Conservation (phyloP, 2,888 invertebrate genomes). For the Dolomedes plantarius region DNA sequence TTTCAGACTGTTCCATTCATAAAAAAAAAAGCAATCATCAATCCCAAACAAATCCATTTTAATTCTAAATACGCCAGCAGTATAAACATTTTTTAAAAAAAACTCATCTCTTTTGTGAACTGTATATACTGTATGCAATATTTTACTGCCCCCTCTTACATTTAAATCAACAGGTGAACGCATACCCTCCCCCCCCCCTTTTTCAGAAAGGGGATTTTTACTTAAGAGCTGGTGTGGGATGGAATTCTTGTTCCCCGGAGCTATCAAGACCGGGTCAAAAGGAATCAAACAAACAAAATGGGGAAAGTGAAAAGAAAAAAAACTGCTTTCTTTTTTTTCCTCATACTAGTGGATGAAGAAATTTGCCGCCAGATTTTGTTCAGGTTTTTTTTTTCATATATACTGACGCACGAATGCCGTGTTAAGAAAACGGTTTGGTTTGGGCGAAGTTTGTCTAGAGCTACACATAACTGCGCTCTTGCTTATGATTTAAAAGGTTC, state of each 20-base stretch:
- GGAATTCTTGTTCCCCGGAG: conserved; percentile 46
- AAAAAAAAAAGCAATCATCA: no score
- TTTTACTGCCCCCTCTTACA: neutral
- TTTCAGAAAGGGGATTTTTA: conserved; percentile 8
- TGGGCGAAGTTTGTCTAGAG: no score
- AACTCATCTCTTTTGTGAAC: no score
- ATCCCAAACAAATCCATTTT: no score
- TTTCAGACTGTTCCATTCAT: no score
- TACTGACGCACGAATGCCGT: no score
- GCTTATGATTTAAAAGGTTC: no score
- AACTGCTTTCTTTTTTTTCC: neutral
- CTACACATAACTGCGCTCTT: no score
- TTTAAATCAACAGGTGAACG: conserved; percentile 46
- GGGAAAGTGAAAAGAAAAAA: neutral
- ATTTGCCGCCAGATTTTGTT: neutral
- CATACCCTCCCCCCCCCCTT: neutral
- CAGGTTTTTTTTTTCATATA: neutral
- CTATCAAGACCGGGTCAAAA: conserved; percentile 37
- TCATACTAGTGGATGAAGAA: neutral
- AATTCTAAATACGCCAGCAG: no score
- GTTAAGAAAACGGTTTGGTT: no score
- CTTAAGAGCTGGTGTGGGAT: conserved; percentile 21
- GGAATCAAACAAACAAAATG: neutral
- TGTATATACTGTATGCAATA: no score
- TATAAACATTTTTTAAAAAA: no score